Percentiles rank a stretch among this genome's conserved stretches.
Evolutionary conservation across 1,140 invertebrate genomes (phyloP).

Genomic region (Drosophila carrolli): DNA sequence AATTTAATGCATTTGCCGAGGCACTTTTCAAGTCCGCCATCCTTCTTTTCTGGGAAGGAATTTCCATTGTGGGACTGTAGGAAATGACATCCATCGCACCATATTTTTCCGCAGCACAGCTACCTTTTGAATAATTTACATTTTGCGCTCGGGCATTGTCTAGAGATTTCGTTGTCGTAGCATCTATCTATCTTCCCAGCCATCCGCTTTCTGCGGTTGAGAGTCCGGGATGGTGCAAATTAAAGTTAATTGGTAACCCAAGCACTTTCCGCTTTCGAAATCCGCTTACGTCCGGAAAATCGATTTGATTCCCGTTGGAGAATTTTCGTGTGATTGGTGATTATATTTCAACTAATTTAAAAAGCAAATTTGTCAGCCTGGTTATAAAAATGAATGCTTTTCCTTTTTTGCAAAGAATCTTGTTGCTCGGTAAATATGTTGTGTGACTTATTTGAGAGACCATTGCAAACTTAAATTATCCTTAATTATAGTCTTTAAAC

Average conservation of each 20-base stretch:
- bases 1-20: constrained; percentile 76
- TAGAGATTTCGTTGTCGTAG: constrained; percentile 57
- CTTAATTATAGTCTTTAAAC: background rate
- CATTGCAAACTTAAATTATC: too few species aligned
- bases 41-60: constrained; percentile 8
- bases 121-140: constrained; percentile 82
- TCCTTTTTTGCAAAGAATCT: too few species aligned
- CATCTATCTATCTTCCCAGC: constrained; percentile 19
- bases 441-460: too few species aligned
- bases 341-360: constrained; percentile 26
- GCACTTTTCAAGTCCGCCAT: constrained; percentile 60
- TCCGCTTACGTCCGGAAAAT: constrained; percentile 20
- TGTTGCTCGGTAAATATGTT: too few species aligned
- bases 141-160: constrained; percentile 68
- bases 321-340: background rate
- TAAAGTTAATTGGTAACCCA: constrained; percentile 61
- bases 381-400: background rate
- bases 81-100: constrained; percentile 69
- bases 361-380: background rate
- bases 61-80: constrained; percentile 29
- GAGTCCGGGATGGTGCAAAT: constrained; percentile 21
- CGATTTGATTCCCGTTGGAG: constrained; percentile 7
- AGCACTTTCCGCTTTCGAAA: constrained; percentile 38
- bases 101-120: constrained; percentile 57
- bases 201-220: constrained; percentile 10